A percentile compares a stretch with the other conserved stretches of the same genome.
Evolutionary conservation across 2,113 vertebrate species (phyloP).

Genomic region (Parus major): DNA sequence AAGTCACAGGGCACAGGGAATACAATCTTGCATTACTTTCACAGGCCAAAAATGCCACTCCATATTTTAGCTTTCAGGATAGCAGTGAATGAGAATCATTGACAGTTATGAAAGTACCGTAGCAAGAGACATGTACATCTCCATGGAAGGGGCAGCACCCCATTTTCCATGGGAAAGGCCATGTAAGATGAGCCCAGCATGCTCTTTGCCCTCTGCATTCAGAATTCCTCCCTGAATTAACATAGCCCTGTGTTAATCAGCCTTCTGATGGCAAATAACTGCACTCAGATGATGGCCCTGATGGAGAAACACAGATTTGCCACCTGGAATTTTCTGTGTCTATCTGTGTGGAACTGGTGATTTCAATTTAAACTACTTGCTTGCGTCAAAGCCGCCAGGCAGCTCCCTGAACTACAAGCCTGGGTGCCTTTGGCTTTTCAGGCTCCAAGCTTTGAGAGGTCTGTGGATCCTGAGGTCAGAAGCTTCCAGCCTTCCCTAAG

Average conservation of each 20-base stretch:
- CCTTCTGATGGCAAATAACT: not conserved
- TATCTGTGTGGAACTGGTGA: not conserved
- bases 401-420: not conserved
- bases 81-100: not conserved
- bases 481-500: not conserved
- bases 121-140: not conserved
- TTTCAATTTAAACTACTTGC: not conserved
- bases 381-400: not conserved
- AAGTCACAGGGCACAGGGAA: not conserved
- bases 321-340: not conserved
- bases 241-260: not conserved
- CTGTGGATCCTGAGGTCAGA: not conserved
- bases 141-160: not conserved
- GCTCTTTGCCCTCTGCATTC: not conserved
- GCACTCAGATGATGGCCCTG: not conserved
- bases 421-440: not conserved
- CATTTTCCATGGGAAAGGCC: not conserved
- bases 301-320: not conserved
- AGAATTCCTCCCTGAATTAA: not conserved
- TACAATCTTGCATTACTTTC: not conserved
- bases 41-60: not conserved
- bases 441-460: not conserved
- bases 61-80: not conserved
- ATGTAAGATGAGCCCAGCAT: fast-evolving
- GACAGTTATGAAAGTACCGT: not conserved